Evolutionary conservation across 1,140 invertebrate species (phyloP).

Genomic region (Trinorchestia longiramus): DNA sequence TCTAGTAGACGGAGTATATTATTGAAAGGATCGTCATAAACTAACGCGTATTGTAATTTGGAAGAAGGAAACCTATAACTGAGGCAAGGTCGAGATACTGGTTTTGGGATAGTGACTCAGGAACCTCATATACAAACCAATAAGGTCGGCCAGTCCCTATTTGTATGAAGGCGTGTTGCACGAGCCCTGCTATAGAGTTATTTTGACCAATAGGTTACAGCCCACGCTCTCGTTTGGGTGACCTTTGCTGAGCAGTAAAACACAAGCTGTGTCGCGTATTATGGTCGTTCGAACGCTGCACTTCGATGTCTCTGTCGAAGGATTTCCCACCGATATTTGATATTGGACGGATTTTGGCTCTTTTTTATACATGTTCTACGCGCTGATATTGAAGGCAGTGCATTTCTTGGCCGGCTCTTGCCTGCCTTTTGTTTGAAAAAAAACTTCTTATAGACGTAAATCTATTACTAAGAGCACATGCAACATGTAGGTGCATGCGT

Average conservation of each 20-base stretch:
- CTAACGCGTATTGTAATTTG: not conserved
- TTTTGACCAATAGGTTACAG: slow-evolving; percentile 43
- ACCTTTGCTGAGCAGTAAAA: slow-evolving; percentile 47
- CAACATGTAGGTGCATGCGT: not conserved
- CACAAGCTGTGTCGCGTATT: slow-evolving; percentile 40
- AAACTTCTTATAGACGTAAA: not conserved
- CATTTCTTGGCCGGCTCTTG: not conserved
- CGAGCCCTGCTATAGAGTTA: slow-evolving; percentile 22
- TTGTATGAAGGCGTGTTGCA: slow-evolving; percentile 41
- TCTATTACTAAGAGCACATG: not conserved
- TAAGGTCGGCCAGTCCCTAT: slow-evolving; percentile 44
- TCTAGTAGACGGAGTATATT: not conserved
- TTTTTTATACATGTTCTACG: not conserved
- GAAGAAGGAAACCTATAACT: not conserved
- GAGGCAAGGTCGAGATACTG: not conserved
- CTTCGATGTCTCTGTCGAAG: slow-evolving; percentile 1
- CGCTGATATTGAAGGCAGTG: not conserved
- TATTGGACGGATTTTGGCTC: slow-evolving; percentile 32
- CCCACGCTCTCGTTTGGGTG: slow-evolving; percentile 30
- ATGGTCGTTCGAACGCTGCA: not conserved
- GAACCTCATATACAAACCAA: slow-evolving; percentile 26
- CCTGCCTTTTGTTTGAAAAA: not conserved
- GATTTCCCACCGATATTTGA: not conserved
- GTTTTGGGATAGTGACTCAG: not conserved
- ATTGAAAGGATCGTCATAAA: not conserved